Base-by-base conservation (phyloP, 23 tunicate species). In the Clavelina lepadiformis region DNA sequence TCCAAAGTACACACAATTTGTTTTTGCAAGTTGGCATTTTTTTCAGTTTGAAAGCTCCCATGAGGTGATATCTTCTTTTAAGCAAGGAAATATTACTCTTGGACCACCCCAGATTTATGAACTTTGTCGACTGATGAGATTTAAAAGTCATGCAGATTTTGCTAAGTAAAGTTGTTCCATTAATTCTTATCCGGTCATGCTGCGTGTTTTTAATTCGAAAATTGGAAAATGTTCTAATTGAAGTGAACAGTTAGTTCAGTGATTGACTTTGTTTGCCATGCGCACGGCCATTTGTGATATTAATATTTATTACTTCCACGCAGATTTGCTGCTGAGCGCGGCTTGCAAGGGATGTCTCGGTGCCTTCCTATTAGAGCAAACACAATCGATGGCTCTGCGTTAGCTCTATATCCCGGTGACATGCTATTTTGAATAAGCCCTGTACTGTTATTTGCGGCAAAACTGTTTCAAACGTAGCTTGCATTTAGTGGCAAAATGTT, bases 91-190 rank as follows among this genome's bases (percentile, higher is more conserved):
- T 11, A 37, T 80, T 28, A 35, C 34, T 22, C 57, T 70, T 15
- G 86, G 71, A 15, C 86, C 86, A 1, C 86, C 86, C 15, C 86
- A 80, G 55, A 7, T 70, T 1, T 63, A 69, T 55, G 84, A 78
- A 50, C 20, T 68, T 2, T 27, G 64, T 15, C 54, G 74, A 28
- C 31, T 58, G 33, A 19, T 68, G 7, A 49, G 68, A 33, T 78
- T 78, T 23, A 68, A 33, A 26, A 51, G 47, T n/a, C 44, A 49
- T 45, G 6, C 46, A 20, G 70, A 65, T 0, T 28, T 81, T 2
- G 34, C 23, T 1, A 38, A 31, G 63, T 77, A 72, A 3, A 59
- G 32, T 21, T 45, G 8, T 11, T 44, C 49, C 15, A 11, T 11
- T 44, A 15, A 13, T 44, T 44, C 15, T 44, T 13, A n/a, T n/a